Evolutionary conservation across 2,888 invertebrate genomes (phyloP).

Genomic region (Eulithis prunata): DNA sequence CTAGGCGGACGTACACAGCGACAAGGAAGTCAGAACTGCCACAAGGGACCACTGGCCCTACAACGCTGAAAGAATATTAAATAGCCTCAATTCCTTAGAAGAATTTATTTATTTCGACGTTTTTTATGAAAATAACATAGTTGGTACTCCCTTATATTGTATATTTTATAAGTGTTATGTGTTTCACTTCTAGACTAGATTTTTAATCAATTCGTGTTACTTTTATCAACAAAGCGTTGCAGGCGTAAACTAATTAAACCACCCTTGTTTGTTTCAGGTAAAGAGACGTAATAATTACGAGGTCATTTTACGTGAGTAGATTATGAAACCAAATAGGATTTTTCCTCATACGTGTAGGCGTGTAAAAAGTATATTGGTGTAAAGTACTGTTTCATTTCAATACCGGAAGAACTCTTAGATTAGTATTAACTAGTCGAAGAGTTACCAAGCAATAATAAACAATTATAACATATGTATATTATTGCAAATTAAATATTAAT

Average conservation of each 20-base stretch:
- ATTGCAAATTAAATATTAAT: too few species aligned
- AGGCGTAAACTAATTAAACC: conserved; percentile 14
- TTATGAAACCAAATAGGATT: background rate
- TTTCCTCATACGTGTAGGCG: too few species aligned
- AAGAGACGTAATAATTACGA: conserved; percentile 21
- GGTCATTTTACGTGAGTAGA: conserved; percentile 14
- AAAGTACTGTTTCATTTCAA: too few species aligned
- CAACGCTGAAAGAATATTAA: conserved; percentile 68
- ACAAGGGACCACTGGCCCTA: conserved; percentile 53
- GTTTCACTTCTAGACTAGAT: background rate
- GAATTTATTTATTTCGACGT: conserved; percentile 40
- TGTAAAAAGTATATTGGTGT: too few species aligned
- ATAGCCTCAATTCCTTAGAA: conserved; percentile 56
- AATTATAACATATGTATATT: too few species aligned
- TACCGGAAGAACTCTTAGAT: too few species aligned
- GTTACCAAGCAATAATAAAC: too few species aligned
- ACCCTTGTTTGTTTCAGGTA: conserved; percentile 42
- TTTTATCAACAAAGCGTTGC: background rate
- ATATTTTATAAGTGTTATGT: too few species aligned
- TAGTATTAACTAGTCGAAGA: too few species aligned
- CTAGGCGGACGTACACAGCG: conserved; percentile 42
- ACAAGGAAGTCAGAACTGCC: conserved; percentile 50
- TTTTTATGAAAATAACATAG: conserved; percentile 13
- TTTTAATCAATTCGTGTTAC: background rate
- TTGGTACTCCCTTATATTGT: too few species aligned